Percentiles rank a stretch among this genome's conserved stretches.
These are phyloP conservation scores for Tenthredo amoena DNA, from an alignment of 2,888 invertebrate genomes.

Conservation along the genomic window DNA sequence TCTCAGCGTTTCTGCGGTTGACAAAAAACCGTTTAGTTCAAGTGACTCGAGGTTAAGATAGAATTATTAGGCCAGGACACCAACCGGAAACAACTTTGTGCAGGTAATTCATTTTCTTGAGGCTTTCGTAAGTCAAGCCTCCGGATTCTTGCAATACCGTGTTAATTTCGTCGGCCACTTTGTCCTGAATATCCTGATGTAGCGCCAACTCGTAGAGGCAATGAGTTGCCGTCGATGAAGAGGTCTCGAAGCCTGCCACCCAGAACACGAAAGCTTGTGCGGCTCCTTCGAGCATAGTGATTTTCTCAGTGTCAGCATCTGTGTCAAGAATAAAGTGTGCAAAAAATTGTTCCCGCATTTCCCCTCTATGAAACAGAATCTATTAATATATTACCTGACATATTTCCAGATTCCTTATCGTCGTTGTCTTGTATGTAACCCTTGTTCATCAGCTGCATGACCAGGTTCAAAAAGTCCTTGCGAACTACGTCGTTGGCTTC, in stretches of 20 bases:
- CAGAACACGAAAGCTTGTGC: constrained; percentile 57
- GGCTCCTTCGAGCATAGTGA: constrained; percentile 76
- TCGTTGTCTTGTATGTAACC: neutral
- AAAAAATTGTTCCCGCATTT: neutral
- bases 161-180: constrained; percentile 78
- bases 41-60: neutral
- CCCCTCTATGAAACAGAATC: neutral
- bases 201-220: neutral
- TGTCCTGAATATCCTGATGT: neutral
- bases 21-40: neutral
- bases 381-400: neutral
- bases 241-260: constrained; percentile 83
- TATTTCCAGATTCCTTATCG: neutral
- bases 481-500: neutral
- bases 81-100: constrained; percentile 66
- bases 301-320: constrained; percentile 56
- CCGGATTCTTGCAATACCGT: constrained; percentile 77
- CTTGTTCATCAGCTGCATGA: neutral
- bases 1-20: constrained; percentile 76
- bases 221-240: constrained; percentile 80
- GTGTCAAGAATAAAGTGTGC: neutral
- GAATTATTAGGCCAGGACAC: neutral
- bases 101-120: constrained; percentile 81
- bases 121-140: constrained; percentile 80
- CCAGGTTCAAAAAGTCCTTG: neutral